Percentiles rank a stretch among this genome's conserved stretches.
These are phyloP conservation scores for Sturmia bella DNA, from an alignment of 2,888 invertebrate species.

Conservation along the genomic window DNA sequence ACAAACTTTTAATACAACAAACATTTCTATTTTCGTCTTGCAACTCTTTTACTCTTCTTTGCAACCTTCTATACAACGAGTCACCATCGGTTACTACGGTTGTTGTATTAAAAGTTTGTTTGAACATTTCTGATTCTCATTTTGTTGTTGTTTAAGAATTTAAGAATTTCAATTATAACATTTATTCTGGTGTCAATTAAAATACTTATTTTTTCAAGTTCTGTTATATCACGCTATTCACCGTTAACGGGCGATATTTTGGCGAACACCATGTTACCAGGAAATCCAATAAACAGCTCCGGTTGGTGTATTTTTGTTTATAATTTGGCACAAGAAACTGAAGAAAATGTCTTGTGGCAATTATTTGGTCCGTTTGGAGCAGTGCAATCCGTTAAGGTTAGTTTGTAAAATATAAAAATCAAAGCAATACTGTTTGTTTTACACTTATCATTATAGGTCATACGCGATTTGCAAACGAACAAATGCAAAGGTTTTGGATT, in stretches of 20 bases:
- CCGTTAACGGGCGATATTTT: conserved; percentile 92
- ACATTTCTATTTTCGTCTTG: too few relatives aligned
- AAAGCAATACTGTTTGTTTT: not conserved
- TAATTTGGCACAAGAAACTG: conserved; percentile 97
- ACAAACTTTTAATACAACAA: too few relatives aligned
- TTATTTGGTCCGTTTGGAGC: conserved; percentile 98
- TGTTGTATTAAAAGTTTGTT: too few relatives aligned
- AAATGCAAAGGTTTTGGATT: conserved; percentile 99
- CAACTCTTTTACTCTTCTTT: too few relatives aligned
- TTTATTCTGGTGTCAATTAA: not conserved
- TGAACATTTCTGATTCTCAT: too few relatives aligned
- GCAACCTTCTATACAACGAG: too few relatives aligned
- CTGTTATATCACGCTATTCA: conserved; percentile 86
- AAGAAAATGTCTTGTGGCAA: conserved; percentile 98
- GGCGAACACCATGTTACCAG: conserved; percentile 89
- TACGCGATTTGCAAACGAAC: conserved; percentile 96
- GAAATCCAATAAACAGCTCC: conserved; percentile 91
- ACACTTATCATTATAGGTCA: conserved; percentile 83
- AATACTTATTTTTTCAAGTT: conserved; percentile 73
- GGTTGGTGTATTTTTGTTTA: conserved; percentile 94
- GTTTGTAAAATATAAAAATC: conserved; percentile 11
- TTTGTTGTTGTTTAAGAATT: too few relatives aligned
- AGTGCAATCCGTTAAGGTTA: conserved; percentile 98
- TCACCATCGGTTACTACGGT: too few relatives aligned
- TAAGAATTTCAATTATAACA: too few relatives aligned